Conservation (phyloP, 2,888 invertebrate species). For the Chorisops tibialis region DNA sequence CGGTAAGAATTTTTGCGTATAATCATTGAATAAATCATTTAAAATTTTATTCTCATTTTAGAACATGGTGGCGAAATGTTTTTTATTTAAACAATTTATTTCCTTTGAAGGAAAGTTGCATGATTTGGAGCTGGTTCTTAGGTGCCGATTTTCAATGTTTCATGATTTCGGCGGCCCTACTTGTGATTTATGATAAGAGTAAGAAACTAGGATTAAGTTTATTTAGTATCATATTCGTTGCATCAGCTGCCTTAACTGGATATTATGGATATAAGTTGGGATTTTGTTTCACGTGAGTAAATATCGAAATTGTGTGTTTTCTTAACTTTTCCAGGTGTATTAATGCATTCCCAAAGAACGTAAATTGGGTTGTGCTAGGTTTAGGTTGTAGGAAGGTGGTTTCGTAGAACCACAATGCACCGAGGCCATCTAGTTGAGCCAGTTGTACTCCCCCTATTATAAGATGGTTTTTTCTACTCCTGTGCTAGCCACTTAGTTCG, state of each 20-base stretch:
- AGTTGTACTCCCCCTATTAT: too few relatives aligned
- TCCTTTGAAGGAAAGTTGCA: slow-evolving; percentile 35
- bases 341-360: too few relatives aligned
- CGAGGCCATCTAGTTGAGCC: too few relatives aligned
- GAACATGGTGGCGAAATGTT: slow-evolving; percentile 56
- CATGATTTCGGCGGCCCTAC: slow-evolving; percentile 28
- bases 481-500: too few relatives aligned
- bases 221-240: slow-evolving; percentile 41
- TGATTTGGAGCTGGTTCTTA: slow-evolving; percentile 37
- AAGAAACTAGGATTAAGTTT: slow-evolving; percentile 45
- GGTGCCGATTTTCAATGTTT: slow-evolving; percentile 37
- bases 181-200: slow-evolving; percentile 31
- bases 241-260: slow-evolving; percentile 44
- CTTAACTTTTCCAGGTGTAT: too few relatives aligned
- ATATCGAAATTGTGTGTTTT: too few relatives aligned
- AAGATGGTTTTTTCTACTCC: too few relatives aligned
- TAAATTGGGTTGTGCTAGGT: too few relatives aligned
- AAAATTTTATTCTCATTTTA: not conserved
- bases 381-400: too few relatives aligned
- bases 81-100: slow-evolving; percentile 46
- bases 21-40: not conserved
- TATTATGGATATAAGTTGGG: slow-evolving; percentile 48
- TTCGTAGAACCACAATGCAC: too few relatives aligned
- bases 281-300: slow-evolving; percentile 53
- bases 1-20: slow-evolving; percentile 37